Evolutionary conservation across 2,113 vertebrate species (phyloP), one percentile per base, ranked within the genome.

Genomic region (Platycercus adscitus): DNA sequence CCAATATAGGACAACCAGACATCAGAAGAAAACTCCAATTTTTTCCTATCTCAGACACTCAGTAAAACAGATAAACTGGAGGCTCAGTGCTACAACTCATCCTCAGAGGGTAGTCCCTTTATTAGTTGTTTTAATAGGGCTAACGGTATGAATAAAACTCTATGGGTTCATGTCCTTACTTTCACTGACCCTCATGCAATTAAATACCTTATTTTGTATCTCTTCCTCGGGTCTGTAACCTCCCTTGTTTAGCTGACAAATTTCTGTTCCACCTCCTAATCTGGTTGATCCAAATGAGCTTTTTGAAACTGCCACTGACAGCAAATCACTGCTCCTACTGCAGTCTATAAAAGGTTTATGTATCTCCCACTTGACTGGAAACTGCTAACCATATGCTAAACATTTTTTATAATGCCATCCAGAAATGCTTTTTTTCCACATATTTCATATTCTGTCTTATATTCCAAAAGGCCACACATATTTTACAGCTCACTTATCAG

Each of bases 401-500:
- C 50, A 24, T 26, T 52, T 69, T 37, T 81, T 52, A 79, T 81
- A 93, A 75, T 8, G 25, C 56, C 52, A 56, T 31, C 29, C 47
- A 86, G 91, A 83, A 75, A 75, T 24, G 17, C 2, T 19, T 37
- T 39, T 75, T 33, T 6, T 0, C n/a, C 28, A 23, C 10, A 13
- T 47, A 83, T 50, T 84, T 75, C 69, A 60, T 91, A 35, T 64
- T 86, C 70, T 80, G 46, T 86, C 13, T 90, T 78, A 39, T 58
- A n/a, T 89, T 86, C 64, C 52, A 84, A 93, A 95, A 84, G 46
- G 55, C 46, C 1, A 1, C 41, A 39, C 8, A 6, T 88, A 55
- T 90, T 87, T 81, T 82, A 61, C 87, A 91, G 68, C 80, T 93
- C 86, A 71, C 69, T 91, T 90, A 71, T 90, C 55, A 78, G 75